Conservation (phyloP, 2,888 invertebrate species). For the Drosophila aldrichi region DNA sequence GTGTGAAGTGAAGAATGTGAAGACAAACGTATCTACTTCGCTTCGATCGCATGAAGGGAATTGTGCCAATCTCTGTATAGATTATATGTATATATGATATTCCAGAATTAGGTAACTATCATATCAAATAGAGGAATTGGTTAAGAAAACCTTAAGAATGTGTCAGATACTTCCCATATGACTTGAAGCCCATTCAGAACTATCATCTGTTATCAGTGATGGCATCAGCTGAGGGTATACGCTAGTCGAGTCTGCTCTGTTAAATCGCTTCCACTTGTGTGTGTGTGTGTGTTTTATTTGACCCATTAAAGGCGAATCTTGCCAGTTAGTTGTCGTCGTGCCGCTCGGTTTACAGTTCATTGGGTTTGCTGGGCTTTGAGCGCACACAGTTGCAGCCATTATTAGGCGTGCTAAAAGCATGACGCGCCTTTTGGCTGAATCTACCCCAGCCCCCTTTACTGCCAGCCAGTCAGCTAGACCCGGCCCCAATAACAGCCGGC, state of each 20-base stretch:
- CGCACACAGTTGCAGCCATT: conserved; percentile 1
- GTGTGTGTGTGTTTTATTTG: conserved; percentile 55
- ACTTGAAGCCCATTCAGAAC: not conserved
- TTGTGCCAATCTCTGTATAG: too few relatives aligned
- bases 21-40: too few relatives aligned
- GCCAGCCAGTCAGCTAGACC: not conserved
- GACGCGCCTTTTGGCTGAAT: conserved; percentile 39
- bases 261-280: not conserved
- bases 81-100: too few relatives aligned
- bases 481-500: conserved; percentile 23
- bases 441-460: not conserved
- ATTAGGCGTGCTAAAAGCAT: conserved; percentile 43
- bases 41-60: too few relatives aligned
- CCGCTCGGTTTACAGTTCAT: conserved; percentile 69
- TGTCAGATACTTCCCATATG: too few relatives aligned
- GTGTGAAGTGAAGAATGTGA: too few relatives aligned
- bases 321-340: conserved; percentile 37
- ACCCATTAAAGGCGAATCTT: conserved; percentile 63
- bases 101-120: too few relatives aligned
- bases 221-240: not conserved
- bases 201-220: not conserved
- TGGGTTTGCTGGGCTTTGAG: conserved; percentile 32
- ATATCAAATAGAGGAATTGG: too few relatives aligned
- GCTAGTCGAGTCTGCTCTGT: not conserved
- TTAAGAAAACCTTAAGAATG: too few relatives aligned